Evolutionary conservation across 2,888 invertebrate species (phyloP).

Genomic region (Idaea dimidiata): DNA sequence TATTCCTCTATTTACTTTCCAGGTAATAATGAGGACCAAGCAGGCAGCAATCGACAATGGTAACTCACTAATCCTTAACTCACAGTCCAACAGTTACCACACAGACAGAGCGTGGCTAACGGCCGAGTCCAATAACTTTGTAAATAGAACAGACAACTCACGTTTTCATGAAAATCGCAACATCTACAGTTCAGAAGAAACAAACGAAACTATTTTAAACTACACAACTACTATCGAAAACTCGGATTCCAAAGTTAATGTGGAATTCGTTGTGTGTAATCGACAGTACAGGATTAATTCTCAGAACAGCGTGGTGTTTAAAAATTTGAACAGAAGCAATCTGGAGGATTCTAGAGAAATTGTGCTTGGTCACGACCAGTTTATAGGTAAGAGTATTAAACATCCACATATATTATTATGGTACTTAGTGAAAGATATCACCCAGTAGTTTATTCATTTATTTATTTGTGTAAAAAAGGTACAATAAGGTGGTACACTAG

Average conservation of each 20-base stretch:
- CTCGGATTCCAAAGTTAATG: constrained; percentile 36
- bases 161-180: constrained; percentile 46
- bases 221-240: constrained; percentile 32
- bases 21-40: constrained; percentile 70
- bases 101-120: constrained; percentile 44
- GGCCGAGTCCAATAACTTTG: constrained; percentile 34
- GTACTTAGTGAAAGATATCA: no score
- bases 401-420: no score
- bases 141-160: constrained; percentile 40
- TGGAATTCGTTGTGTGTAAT: constrained; percentile 57
- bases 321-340: constrained; percentile 33
- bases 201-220: constrained; percentile 40
- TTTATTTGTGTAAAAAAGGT: no score
- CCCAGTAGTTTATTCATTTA: no score
- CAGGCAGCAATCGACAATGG: constrained; percentile 55
- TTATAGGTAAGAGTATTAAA: constrained; percentile 38
- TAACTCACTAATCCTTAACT: constrained; percentile 50
- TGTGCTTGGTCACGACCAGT: constrained; percentile 34
- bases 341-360: constrained; percentile 37
- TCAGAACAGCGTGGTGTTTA: constrained; percentile 43
- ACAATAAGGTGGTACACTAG: no score
- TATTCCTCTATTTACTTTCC: constrained; percentile 36
- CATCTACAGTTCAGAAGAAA: constrained; percentile 40
- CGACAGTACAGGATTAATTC: constrained; percentile 61
- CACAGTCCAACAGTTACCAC: constrained; percentile 39